These are phyloP conservation scores for Pseudomyrmex concolor DNA, from an alignment of 1,140 invertebrate species.

Conservation along the genomic window DNA sequence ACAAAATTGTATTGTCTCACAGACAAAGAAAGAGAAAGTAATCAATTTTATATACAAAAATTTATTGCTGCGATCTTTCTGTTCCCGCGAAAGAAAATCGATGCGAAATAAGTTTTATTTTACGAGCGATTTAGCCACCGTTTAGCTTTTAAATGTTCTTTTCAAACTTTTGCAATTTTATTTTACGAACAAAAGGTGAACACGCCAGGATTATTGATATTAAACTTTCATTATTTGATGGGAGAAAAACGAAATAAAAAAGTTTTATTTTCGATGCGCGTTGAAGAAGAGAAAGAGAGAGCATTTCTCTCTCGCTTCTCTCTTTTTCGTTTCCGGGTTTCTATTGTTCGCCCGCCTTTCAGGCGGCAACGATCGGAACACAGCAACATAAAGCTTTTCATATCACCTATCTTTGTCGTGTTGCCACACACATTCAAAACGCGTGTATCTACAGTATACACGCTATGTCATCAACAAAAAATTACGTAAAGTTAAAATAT, in stretches of 20 bases:
- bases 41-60: too few relatives aligned
- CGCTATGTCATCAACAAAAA: not conserved
- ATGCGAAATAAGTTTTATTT: too few relatives aligned
- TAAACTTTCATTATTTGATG: not conserved
- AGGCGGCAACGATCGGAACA: conserved; percentile 18
- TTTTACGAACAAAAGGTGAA: too few relatives aligned
- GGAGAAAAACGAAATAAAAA: not conserved
- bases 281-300: not conserved
- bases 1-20: too few relatives aligned
- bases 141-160: too few relatives aligned
- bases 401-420: conserved; percentile 3
- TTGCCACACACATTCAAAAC: not conserved
- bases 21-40: too few relatives aligned
- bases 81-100: too few relatives aligned
- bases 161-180: too few relatives aligned
- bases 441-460: not conserved
- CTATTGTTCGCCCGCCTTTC: conserved; percentile 24
- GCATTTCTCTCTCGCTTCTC: conserved; percentile 28
- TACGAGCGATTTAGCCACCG: too few relatives aligned
- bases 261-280: not conserved
- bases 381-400: conserved; percentile 13
- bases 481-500: too few relatives aligned
- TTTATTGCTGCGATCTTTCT: too few relatives aligned
- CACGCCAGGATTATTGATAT: not conserved
- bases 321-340: conserved; percentile 41